These are phyloP conservation scores for Fulmarus glacialis DNA, from an alignment of 2,113 vertebrate species.

Conservation along the genomic window DNA sequence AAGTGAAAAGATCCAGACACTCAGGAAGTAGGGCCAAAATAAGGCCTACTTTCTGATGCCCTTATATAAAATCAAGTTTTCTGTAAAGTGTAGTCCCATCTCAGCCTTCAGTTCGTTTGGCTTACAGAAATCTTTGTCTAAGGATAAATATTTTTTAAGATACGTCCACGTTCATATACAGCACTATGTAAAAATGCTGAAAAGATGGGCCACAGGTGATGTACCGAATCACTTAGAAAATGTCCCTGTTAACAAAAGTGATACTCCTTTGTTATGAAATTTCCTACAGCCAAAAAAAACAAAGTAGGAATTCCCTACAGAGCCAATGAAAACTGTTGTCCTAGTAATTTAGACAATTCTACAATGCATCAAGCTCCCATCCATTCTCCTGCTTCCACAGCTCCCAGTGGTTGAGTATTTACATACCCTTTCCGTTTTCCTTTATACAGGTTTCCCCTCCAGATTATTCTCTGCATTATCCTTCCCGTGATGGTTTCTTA, in stretches of 20 bases:
- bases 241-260: not conserved
- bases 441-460: not conserved
- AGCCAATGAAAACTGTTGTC: not conserved
- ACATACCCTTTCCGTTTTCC: not conserved
- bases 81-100: not conserved
- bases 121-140: not conserved
- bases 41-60: not conserved
- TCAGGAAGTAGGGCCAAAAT: not conserved
- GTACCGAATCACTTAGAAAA: not conserved
- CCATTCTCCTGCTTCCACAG: not conserved
- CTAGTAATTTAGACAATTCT: not conserved
- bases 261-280: not conserved
- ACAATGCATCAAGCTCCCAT: fast-evolving
- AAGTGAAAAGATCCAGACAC: not conserved
- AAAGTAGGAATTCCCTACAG: not conserved
- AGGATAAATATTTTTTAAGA: not conserved
- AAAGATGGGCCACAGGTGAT: not conserved
- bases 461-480: not conserved
- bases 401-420: not conserved
- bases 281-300: not conserved
- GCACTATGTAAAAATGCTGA: not conserved
- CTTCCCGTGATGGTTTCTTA: not conserved
- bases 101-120: not conserved
- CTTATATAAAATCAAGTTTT: not conserved
- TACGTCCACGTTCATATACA: not conserved